phyloP scores from a whole-genome alignment of 2,888 invertebrate species.

The Bedellia somnulentella region DNA sequence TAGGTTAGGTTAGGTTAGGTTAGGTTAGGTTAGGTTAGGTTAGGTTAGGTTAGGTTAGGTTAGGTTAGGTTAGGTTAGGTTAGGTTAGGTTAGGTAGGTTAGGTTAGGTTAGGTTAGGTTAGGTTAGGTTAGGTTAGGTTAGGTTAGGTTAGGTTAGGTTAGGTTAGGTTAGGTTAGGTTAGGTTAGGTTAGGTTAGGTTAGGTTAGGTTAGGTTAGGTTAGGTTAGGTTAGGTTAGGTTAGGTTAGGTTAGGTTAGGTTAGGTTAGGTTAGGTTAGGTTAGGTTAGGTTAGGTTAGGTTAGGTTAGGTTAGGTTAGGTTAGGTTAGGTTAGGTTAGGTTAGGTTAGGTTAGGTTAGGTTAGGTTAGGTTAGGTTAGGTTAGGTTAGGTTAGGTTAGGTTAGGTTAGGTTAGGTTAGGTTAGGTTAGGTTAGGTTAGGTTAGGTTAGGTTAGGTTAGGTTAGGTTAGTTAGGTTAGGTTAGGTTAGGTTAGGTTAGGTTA shows the following conservation, averaged over 20 bases:
- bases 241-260: conserved; percentile 5
- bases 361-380: conserved; percentile 6
- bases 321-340: conserved; percentile 5
- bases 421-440: conserved; percentile 6
- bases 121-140: not conserved
- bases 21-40: too few species aligned
- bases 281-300: conserved; percentile 9
- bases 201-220: not conserved
- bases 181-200: not conserved
- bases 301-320: conserved; percentile 7
- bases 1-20: too few species aligned
- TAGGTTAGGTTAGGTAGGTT: too few species aligned
- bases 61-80: too few species aligned
- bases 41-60: too few species aligned
- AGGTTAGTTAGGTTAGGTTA: conserved; percentile 6
- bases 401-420: conserved; percentile 6
- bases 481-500: conserved; percentile 6
- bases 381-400: conserved; percentile 7
- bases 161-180: not conserved
- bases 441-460: conserved; percentile 6
- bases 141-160: not conserved
- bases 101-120: not conserved
- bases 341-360: conserved; percentile 6
- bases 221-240: conserved; percentile 5
- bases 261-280: conserved; percentile 5